Conservation (phyloP, 2,888 invertebrate species). For the Oxystoma pomonae region DNA sequence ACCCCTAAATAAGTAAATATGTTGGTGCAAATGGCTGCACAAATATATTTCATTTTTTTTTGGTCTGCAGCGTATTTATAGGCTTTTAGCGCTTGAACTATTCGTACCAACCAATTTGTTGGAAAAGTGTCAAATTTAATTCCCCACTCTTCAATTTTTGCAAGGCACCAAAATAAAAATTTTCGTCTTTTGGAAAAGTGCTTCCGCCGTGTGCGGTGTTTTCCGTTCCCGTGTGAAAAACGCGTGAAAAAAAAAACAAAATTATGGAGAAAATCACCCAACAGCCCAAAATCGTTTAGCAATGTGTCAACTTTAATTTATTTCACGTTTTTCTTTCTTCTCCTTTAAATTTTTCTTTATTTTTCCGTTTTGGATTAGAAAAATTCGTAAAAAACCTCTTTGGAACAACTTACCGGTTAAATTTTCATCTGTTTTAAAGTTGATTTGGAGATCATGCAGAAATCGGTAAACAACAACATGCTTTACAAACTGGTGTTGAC, state of each 20-base stretch:
- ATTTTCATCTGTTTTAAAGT: not conserved
- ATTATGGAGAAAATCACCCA: constrained; percentile 30
- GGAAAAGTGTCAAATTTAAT: no score
- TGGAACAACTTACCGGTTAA: not conserved
- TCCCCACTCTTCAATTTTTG: not conserved
- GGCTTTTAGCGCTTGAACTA: no score
- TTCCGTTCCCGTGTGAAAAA: constrained; percentile 19
- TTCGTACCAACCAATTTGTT: no score
- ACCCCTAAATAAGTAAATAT: no score
- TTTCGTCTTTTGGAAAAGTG: constrained; percentile 21
- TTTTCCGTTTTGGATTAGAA: no score
- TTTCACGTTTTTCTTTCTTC: constrained; percentile 26
- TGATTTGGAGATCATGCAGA: constrained; percentile 31
- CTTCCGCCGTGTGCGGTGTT: constrained; percentile 33
- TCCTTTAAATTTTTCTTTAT: constrained; percentile 10
- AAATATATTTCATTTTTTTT: no score
- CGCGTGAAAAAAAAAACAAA: constrained; percentile 25
- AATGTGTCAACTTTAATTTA: constrained; percentile 36
- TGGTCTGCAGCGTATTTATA: no score
- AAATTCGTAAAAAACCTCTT: not conserved
- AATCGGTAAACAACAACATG: constrained; percentile 24
- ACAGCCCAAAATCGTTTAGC: constrained; percentile 32
- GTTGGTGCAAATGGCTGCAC: no score
- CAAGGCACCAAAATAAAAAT: not conserved
- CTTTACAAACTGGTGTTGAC: constrained; percentile 79